Base-by-base conservation (phyloP, 2,888 invertebrate species). In the Beris morrisii region DNA sequence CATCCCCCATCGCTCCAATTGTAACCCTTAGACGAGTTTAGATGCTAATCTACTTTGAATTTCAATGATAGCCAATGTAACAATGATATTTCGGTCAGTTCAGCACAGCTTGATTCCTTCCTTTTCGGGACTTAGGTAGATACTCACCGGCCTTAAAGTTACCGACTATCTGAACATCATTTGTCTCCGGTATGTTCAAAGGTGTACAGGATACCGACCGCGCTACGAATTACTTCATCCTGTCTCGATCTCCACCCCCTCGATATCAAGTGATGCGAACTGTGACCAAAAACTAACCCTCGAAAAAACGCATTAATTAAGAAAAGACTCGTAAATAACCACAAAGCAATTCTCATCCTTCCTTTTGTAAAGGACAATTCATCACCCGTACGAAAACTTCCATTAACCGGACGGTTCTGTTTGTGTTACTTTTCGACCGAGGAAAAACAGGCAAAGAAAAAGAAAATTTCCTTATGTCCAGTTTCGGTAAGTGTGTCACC, bases 251-350 rank as follows among this genome's bases (percentile, higher is more conserved):
- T 55, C 55, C 3, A n/a, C 31, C 31, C 5, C 13, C 28, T 4
- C 28, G 5, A 13, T 12, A 53, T 22, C 28, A 53, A 15, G 22
- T 12, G 22, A 22, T 22, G 12, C 53, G 7, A 53, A 53, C 38
- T 38, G 4, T 11, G 54, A 31, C 31, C 4, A 56, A 15, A 56
- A 56, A 43, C 32, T n/a, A 13, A 4, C 32, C 15, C 15, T 13
- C 15, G 43, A 64, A 59, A 66, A 59, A 59, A 54, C n/a, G 44
- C 66, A 59, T 69, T 69, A 69, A 69, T 69, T 69, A 69, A 66
- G 66, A 66, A 57, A 15, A 50, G 31, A 64, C 30, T 55, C 68
- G 64, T 69, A 69, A 69, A 69, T 69, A 64, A 66, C 64, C n/a
- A 44, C 28, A 3, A 28, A 46, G n/a, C 30, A 13, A 31, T n/a